Evolutionary conservation across 2,113 vertebrate genomes (phyloP).

Genomic region (Boleophthalmus pectinirostris): DNA sequence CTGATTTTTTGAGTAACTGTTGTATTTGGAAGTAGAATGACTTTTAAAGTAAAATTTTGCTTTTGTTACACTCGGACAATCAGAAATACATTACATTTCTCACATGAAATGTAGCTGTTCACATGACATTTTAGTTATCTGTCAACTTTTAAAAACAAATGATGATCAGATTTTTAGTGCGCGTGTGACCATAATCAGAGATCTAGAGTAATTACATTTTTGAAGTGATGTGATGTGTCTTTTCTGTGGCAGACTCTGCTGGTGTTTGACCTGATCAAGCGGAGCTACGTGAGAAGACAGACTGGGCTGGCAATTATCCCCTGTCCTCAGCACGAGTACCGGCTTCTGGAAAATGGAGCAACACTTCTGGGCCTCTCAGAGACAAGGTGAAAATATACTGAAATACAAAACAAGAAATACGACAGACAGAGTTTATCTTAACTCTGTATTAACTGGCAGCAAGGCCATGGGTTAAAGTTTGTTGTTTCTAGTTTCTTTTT

Average conservation of each 20-base stretch:
- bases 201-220: neutral
- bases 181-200: no score
- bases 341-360: conserved; percentile 55
- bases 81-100: no score
- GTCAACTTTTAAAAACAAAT: no score
- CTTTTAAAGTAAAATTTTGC: no score
- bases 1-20: no score
- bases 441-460: neutral
- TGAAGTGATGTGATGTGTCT: neutral
- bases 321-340: conserved; percentile 71
- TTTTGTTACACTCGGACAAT: no score
- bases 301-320: conserved; percentile 56
- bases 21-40: no score
- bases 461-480: neutral
- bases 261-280: conserved; percentile 71
- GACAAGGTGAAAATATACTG: conserved; percentile 54
- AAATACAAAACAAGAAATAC: neutral
- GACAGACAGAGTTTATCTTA: neutral
- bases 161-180: no score
- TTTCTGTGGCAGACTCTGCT: conserved; percentile 51
- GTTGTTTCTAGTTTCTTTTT: no score
- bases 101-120: no score
- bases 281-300: conserved; percentile 67
- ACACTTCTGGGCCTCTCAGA: conserved; percentile 73
- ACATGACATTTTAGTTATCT: no score